Base-by-base conservation (phyloP, 2,113 vertebrate genomes). In the Pseudonaja textilis region DNA sequence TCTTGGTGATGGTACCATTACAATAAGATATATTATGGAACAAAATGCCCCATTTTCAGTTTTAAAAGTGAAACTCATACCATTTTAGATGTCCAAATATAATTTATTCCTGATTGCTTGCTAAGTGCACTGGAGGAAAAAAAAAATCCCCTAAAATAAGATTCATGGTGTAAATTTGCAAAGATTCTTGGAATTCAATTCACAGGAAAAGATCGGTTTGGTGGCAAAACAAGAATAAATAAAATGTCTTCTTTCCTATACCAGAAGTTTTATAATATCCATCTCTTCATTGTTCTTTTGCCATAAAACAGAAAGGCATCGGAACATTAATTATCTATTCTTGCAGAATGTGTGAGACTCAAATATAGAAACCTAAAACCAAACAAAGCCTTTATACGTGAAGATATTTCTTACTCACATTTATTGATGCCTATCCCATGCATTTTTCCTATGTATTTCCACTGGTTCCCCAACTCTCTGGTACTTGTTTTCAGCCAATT, bases 1-100 rank as follows among this genome's bases (percentile, higher is more conserved):
- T 8, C 12, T 92, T 64, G 61, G 34, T 87, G 91, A 91, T 5
- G 26, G 7, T n/a, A 20, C 12, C 11, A 23, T 95, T 92, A 93
- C 34, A 87, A 34, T 7, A 90, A 26, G 87, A 93, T 54, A 64
- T 87, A 29, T 87, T 88, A 54, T 34, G 47, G 16, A 93, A 87
- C 14, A 7, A 91, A 85, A 14, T 26, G 50, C 52, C 57, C 22
- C 18, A 22, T 42, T 81, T 39, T 81, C 34, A 81, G 16, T 81
- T 81, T 22, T 22, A 42, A 81, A 39, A 81, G 34, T 22, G 7
- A 81, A 81, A 81, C 18, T 39, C 74, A 42, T 42, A 22, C 34
- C 34, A 39, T 29, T 81, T 81, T 54, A 34, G 34, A 81, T 22
- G 50, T 25, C 5, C 34, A 90, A 18, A n/a, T 54, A 29, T 16